These are phyloP conservation scores for Dusona sp. DNA, from an alignment of 2,888 invertebrate species.

Conservation along the genomic window DNA sequence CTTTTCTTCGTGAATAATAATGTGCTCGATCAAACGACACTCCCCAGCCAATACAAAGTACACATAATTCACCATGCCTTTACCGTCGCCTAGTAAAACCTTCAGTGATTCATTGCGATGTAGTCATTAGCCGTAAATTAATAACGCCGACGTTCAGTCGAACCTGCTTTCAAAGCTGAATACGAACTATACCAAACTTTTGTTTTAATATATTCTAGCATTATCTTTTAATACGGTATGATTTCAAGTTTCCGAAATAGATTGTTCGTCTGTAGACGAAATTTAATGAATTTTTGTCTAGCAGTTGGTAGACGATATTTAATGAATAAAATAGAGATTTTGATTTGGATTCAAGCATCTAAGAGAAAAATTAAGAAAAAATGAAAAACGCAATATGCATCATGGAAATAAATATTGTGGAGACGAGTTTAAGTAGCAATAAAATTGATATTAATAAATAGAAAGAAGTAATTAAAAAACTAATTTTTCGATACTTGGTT, in stretches of 20 bases:
- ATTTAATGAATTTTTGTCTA: neutral
- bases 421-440: neutral
- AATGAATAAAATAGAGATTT: neutral
- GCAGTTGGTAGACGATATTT: neutral
- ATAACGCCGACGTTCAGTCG: slow-evolving; percentile 42
- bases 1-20: slow-evolving; percentile 84
- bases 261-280: neutral
- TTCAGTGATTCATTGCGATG: slow-evolving; percentile 67
- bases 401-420: neutral
- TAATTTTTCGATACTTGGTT: too few relatives aligned
- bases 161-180: neutral
- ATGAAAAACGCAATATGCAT: neutral
- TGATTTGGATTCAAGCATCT: neutral
- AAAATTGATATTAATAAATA: neutral
- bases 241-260: neutral
- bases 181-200: neutral
- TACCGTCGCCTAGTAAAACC: slow-evolving; percentile 81
- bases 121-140: slow-evolving; percentile 44
- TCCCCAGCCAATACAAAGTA: slow-evolving; percentile 88
- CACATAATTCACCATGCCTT: slow-evolving; percentile 82
- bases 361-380: neutral
- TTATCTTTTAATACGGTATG: neutral
- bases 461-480: neutral
- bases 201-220: neutral
- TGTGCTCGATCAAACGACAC: slow-evolving; percentile 87